phyloP scores from a whole-genome alignment of 1,140 invertebrate genomes.

The Plodia interpunctella region DNA sequence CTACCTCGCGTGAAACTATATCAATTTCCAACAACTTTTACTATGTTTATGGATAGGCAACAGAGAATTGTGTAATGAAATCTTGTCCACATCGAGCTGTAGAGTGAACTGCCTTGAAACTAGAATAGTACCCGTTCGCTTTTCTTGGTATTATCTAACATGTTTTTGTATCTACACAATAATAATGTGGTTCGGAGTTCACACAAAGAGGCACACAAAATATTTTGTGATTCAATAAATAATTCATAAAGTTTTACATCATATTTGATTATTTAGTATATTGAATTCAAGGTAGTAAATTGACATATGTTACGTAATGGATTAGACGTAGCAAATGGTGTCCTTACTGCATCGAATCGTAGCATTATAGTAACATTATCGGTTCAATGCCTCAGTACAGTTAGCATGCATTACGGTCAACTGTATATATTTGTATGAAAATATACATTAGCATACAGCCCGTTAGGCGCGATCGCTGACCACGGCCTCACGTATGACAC shows the following conservation, averaged over 20 bases:
- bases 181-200: constrained; percentile 29
- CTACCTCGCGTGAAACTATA: constrained; percentile 40
- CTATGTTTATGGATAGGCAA: constrained; percentile 31
- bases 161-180: constrained; percentile 29
- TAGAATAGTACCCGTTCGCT: constrained; percentile 61
- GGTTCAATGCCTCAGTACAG: constrained; percentile 15
- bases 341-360: constrained; percentile 3
- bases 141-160: constrained; percentile 48
- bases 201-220: not conserved
- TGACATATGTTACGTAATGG: not conserved
- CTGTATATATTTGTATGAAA: constrained; percentile 24
- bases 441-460: constrained; percentile 47
- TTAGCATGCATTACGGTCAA: constrained; percentile 15
- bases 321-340: not conserved
- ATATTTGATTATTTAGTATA: not conserved
- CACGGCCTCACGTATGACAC: constrained; percentile 32
- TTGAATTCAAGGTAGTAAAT: not conserved
- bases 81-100: constrained; percentile 49
- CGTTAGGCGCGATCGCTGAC: constrained; percentile 43
- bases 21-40: constrained; percentile 65
- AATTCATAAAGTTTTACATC: not conserved
- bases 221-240: not conserved
- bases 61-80: constrained; percentile 68
- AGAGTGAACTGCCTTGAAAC: constrained; percentile 70
- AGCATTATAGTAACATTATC: not conserved